phyloP scores from a whole-genome alignment of 1,140 invertebrate species.

The Chymomyza costata region DNA sequence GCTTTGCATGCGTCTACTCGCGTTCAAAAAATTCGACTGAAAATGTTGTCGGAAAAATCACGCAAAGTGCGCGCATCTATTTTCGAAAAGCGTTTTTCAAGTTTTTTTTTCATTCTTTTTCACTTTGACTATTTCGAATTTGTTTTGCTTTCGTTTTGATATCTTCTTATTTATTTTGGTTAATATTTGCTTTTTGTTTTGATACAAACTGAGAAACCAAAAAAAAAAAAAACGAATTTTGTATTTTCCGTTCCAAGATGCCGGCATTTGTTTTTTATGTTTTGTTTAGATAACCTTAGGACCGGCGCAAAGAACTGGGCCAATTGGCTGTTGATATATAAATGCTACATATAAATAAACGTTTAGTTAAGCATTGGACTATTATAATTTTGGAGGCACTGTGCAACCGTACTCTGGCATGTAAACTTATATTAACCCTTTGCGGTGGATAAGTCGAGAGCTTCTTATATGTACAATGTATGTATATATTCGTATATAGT shows the following conservation, averaged over 20 bases:
- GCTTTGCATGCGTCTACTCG: slow-evolving; percentile 30
- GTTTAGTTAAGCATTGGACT: too few relatives aligned
- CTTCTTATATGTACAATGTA: too few relatives aligned
- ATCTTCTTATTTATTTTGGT: slow-evolving; percentile 46
- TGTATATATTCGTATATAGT: too few relatives aligned
- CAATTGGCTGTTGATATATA: slow-evolving; percentile 41
- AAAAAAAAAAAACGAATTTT: not conserved
- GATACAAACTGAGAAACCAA: slow-evolving; percentile 12
- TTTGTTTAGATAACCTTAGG: slow-evolving; percentile 44
- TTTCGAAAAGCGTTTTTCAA: slow-evolving; percentile 39
- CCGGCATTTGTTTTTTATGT: slow-evolving; percentile 40
- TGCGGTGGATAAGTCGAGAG: too few relatives aligned
- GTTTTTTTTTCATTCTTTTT: too few relatives aligned
- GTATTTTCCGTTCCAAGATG: slow-evolving; percentile 51
- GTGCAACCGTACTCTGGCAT: too few relatives aligned
- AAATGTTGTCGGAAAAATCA: too few relatives aligned
- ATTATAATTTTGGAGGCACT: too few relatives aligned
- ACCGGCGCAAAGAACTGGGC: slow-evolving; percentile 38
- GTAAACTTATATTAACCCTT: too few relatives aligned
- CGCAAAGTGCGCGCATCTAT: too few relatives aligned
- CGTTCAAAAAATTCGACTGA: too few relatives aligned
- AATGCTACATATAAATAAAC: slow-evolving; percentile 61
- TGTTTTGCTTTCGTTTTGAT: too few relatives aligned
- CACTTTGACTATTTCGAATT: slow-evolving; percentile 6
- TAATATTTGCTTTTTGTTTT: slow-evolving; percentile 32